Evolutionary conservation across 1,140 invertebrate genomes (phyloP).

Genomic region (Yoshiicerus persimilis): DNA sequence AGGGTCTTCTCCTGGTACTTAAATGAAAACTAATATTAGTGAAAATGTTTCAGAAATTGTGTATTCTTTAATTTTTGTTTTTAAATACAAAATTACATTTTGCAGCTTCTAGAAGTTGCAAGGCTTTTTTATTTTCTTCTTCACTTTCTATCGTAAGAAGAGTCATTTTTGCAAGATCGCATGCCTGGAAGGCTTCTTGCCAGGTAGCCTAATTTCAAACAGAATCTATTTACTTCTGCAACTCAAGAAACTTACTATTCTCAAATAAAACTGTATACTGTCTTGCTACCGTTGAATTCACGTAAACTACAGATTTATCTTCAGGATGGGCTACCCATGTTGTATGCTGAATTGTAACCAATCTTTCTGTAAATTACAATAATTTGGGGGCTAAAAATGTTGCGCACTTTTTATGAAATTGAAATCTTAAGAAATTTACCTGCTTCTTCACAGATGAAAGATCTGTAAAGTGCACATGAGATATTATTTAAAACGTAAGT

Average conservation of each 20-base stretch:
- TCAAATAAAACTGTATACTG: not conserved
- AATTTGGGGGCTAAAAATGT: too few species aligned
- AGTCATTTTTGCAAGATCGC: not conserved
- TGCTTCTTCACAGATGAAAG: not conserved
- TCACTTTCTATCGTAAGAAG: not conserved
- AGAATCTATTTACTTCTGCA: not conserved
- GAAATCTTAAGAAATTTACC: not conserved
- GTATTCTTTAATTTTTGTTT: too few species aligned
- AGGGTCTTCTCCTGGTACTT: not conserved
- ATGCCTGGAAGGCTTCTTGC: not conserved
- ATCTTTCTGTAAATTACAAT: not conserved
- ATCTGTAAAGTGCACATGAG: not conserved
- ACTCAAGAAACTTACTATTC: not conserved
- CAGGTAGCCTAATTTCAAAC: not conserved
- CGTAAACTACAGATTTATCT: not conserved
- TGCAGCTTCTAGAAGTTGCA: not conserved
- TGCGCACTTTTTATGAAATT: not conserved
- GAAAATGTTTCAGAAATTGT: not conserved
- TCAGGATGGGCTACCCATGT: not conserved
- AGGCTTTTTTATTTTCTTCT: not conserved
- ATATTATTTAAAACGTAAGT: not conserved
- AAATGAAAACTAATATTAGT: too few species aligned
- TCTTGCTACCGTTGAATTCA: not conserved
- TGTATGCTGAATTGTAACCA: not conserved
- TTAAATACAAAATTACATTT: too few species aligned